Evolutionary conservation across 2,888 invertebrate genomes (phyloP).

Genomic region (Euplagia quadripunctaria): DNA sequence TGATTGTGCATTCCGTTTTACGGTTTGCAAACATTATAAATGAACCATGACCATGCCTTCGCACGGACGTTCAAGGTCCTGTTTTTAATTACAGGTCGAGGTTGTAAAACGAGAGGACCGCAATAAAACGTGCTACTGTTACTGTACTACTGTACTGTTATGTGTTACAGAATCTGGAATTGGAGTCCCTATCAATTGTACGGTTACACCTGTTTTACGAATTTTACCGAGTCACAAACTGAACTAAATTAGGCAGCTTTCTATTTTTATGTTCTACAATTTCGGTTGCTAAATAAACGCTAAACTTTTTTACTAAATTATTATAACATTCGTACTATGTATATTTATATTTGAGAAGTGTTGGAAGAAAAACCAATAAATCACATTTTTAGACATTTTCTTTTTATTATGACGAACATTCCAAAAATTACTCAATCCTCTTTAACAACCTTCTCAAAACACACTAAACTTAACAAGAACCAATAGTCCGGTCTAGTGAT

Average conservation of each 20-base stretch:
- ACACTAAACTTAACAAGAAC: too few relatives aligned
- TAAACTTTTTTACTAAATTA: too few relatives aligned
- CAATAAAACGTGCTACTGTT: conserved; percentile 45
- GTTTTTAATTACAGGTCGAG: conserved; percentile 46
- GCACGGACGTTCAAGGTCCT: conserved; percentile 38
- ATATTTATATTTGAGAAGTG: too few relatives aligned
- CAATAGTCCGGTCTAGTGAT: too few relatives aligned
- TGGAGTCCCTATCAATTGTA: conserved; percentile 43
- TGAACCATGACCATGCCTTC: conserved; percentile 41
- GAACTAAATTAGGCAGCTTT: not conserved
- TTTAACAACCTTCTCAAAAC: too few relatives aligned
- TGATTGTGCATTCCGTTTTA: conserved; percentile 54
- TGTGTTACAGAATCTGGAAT: conserved; percentile 45
- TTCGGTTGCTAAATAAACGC: not conserved
- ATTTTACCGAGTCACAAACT: conserved; percentile 10
- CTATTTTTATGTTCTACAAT: not conserved
- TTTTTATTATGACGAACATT: too few relatives aligned
- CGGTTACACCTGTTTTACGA: conserved; percentile 37
- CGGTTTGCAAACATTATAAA: conserved; percentile 46
- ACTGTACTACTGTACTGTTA: too few relatives aligned
- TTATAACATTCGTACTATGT: too few relatives aligned
- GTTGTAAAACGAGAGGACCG: conserved; percentile 42
- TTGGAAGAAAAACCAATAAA: too few relatives aligned
- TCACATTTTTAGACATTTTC: too few relatives aligned
- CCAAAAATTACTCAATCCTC: too few relatives aligned